Conservation (phyloP, 2,888 invertebrate genomes). For the Aspidiotus destructor region DNA sequence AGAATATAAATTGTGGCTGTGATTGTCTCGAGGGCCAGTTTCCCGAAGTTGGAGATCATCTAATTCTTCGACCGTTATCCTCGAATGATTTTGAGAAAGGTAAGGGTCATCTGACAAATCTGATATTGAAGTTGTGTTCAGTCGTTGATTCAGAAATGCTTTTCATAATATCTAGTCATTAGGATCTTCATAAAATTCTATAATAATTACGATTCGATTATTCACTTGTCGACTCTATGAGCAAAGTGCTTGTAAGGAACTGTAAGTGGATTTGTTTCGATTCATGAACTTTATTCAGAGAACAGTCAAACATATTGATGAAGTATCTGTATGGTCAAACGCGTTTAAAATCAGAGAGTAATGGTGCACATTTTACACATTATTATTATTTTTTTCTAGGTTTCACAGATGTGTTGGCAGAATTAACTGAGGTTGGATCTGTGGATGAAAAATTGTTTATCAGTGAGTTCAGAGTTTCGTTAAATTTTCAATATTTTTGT, state of each 20-base stretch:
- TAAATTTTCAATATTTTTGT: too few species aligned
- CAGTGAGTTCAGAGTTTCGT: too few species aligned
- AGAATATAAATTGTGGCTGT: background rate
- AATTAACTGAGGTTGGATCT: constrained; percentile 77
- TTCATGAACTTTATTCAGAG: too few species aligned
- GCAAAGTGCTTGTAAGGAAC: too few species aligned
- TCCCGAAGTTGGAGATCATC: background rate
- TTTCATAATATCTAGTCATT: background rate
- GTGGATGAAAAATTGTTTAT: constrained; percentile 66
- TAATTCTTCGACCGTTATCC: background rate
- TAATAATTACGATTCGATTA: too few species aligned
- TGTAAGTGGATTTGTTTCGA: too few species aligned
- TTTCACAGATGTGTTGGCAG: constrained; percentile 65
- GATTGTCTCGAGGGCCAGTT: background rate
- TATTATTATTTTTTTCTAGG: constrained; percentile 46
- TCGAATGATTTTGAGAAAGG: background rate
- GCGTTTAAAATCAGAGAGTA: too few species aligned
- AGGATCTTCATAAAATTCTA: too few species aligned
- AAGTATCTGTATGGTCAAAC: too few species aligned
- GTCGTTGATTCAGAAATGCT: background rate
- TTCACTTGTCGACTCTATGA: too few species aligned
- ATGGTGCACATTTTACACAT: too few species aligned
- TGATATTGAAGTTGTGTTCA: background rate
- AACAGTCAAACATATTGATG: too few species aligned
- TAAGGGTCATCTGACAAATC: background rate